phyloP scores from a whole-genome alignment of 2,797 vertebrate genomes.

The Cirrhinus mrigala region DNA sequence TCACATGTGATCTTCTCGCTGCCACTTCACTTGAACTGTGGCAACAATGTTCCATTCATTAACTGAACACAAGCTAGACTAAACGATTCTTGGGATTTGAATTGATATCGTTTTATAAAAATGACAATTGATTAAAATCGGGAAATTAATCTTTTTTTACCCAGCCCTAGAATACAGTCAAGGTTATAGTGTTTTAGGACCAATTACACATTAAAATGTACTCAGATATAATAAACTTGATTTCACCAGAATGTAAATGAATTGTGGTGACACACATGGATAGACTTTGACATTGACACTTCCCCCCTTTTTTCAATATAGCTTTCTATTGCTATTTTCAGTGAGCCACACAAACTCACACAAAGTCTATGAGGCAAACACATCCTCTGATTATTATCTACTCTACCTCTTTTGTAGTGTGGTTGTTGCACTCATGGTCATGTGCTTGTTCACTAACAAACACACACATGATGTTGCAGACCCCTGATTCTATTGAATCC shows the following conservation, averaged over 20 bases:
- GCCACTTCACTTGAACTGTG: too few species aligned
- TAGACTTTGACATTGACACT: too few species aligned
- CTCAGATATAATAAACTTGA: not conserved
- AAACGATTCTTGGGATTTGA: too few species aligned
- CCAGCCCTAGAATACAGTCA: too few species aligned
- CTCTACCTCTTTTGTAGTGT: not conserved
- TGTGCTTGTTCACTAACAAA: conserved; percentile 16
- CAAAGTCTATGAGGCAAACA: not conserved
- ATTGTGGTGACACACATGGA: too few species aligned
- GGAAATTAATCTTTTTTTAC: too few species aligned
- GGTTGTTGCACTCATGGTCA: conserved; percentile 26
- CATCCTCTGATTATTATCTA: not conserved
- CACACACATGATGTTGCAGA: conserved; percentile 58
- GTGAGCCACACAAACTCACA: not conserved
- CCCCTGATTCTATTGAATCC: conserved; percentile 42
- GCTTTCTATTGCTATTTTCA: not conserved
- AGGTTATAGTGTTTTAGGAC: not conserved
- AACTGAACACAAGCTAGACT: too few species aligned
- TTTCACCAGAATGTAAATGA: not conserved
- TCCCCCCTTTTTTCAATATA: not conserved
- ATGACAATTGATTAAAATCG: too few species aligned
- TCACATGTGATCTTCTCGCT: too few species aligned
- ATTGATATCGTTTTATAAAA: too few species aligned
- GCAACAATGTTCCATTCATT: too few species aligned
- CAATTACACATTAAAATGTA: not conserved